Base-by-base conservation (phyloP, 2,797 vertebrate genomes). In the Sebastes minor region DNA sequence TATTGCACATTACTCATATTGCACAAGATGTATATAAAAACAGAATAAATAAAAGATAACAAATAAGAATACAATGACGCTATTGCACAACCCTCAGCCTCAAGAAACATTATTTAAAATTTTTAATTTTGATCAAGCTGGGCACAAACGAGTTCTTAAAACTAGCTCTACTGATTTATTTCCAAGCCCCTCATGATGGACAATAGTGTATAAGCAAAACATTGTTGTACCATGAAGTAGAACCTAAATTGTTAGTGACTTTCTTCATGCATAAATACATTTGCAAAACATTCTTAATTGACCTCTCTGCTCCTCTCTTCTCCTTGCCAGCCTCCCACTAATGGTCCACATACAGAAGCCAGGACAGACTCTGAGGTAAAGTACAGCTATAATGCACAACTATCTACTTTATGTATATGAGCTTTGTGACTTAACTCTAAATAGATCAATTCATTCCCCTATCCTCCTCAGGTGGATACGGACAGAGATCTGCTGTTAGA, bases 401-500 rank as follows among this genome's bases (percentile, higher is more conserved):
- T 27, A 20, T 25, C 35, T 23, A 46, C 14, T 22, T 1, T 25
- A 42, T 38, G 33, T 25, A 27, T 52, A 32, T 46, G 2, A 59
- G 8, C 23, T 71, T 52, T 67, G 66, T 70, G n/a, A 64, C 18
- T 35, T 28, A 18, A 49, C 28, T 25, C 1, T 11, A 23, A 59
- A 23, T 33, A 42, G 8, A 52, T 76, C 1, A n/a, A 3, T 56
- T 52, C 22, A 63, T 14, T 2, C 18, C 28, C n/a, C 13, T 46
- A 5, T 46, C 11, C 8, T 30, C 30, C n/a, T 62, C 62, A 91
- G 86, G 25, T 52, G 77, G 32, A 61, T 9, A 30, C 4, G 1
- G 62, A 75, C 27, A 91, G 89, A 77, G 81, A 79, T 33, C 87
- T 94, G 16, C 90, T 92, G 75, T 61, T 89, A 2, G 88, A 95